Evolutionary conservation across 2,113 vertebrate species (phyloP).

Genomic region (Lepisosteus oculatus): DNA sequence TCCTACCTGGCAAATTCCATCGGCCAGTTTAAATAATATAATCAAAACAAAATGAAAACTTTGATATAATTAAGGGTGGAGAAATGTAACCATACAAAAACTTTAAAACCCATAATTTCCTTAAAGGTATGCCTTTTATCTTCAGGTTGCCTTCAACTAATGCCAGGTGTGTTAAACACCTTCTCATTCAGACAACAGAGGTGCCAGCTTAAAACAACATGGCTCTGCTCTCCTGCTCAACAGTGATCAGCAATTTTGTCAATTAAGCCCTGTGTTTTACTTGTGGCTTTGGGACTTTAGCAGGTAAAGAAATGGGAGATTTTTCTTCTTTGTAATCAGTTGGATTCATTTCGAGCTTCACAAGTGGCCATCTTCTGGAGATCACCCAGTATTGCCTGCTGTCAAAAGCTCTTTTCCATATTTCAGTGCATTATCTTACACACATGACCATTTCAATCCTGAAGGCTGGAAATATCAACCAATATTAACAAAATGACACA

Average conservation of each 20-base stretch:
- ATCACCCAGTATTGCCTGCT: slow-evolving; percentile 55
- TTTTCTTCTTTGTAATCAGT: slow-evolving; percentile 43
- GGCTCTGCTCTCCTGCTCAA: slow-evolving; percentile 14
- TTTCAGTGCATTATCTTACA: slow-evolving; percentile 41
- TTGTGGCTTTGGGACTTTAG: slow-evolving; percentile 19
- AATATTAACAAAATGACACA: too few species aligned
- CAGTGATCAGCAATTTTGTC: slow-evolving; percentile 24
- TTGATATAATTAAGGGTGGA: slow-evolving; percentile 54
- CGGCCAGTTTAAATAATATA: slow-evolving; percentile 51
- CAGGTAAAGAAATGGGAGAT: slow-evolving; percentile 4
- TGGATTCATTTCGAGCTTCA: slow-evolving; percentile 27
- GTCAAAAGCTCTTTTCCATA: slow-evolving; percentile 32
- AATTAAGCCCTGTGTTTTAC: slow-evolving; percentile 14
- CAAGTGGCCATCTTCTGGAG: slow-evolving; percentile 34
- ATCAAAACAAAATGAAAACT: slow-evolving; percentile 40
- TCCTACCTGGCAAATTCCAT: slow-evolving; percentile 42
- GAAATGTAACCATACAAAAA: slow-evolving; percentile 40
- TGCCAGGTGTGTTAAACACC: slow-evolving; percentile 49
- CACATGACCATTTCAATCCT: too few species aligned
- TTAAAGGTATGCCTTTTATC: slow-evolving; percentile 67
- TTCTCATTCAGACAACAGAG: slow-evolving; percentile 28
- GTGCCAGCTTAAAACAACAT: slow-evolving; percentile 35
- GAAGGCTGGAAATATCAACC: too few species aligned
- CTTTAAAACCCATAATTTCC: slow-evolving; percentile 58
- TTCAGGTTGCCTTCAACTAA: slow-evolving; percentile 53